Evolutionary conservation across 2,888 invertebrate genomes (phyloP), one percentile per base, ranked within the genome.

Genomic region (Scaptomyza parva): DNA sequence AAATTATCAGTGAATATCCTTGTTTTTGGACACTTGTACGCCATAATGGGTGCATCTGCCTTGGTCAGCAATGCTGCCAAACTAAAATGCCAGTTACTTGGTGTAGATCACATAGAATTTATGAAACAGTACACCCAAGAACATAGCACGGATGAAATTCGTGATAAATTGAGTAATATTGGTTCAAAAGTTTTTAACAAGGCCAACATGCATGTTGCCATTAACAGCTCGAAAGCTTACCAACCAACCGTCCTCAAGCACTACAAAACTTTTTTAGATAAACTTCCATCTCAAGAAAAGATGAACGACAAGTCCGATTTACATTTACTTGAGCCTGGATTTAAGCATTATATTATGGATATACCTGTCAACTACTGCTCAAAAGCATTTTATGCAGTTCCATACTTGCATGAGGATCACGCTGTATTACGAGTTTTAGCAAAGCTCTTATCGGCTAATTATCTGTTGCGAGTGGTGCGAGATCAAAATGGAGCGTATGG

Each of bases 401-500:
- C 96, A 0, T 98, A 96, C 87, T 93, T 94, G 0, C 94, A 97
- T 90, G 92, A 94, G 0, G 97, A 98, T 91, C 96, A 94, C 89
- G 94, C 97, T 0, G 93, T 94, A 72, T 90, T 98, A 22, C 92
- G 95, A 51, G 94, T 98, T 0, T 91, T 98, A 1, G 95, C 96
- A 0, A 94, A 95, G 86, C 92, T 98, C 41, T 83, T 98, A 41
- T 94, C 96, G 0, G 94, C 96, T 0, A 96, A 96, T 89, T 98
- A 96, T 90, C 92, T 98, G 3, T 95, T 97, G 89, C 95, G 96
- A 0, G 95, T 97, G 70, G 93, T 96, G 0, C 93, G 98, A 62
- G 98, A 98, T 91, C 97, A 97, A 88, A 97, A 97, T 66, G 98
- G 98, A 0, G 98, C 98, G 0, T 98, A 98, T 90, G 98, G 98